These are phyloP conservation scores for Smutsia gigantea DNA, from an alignment of 2,797 vertebrate species.

Conservation along the genomic window DNA sequence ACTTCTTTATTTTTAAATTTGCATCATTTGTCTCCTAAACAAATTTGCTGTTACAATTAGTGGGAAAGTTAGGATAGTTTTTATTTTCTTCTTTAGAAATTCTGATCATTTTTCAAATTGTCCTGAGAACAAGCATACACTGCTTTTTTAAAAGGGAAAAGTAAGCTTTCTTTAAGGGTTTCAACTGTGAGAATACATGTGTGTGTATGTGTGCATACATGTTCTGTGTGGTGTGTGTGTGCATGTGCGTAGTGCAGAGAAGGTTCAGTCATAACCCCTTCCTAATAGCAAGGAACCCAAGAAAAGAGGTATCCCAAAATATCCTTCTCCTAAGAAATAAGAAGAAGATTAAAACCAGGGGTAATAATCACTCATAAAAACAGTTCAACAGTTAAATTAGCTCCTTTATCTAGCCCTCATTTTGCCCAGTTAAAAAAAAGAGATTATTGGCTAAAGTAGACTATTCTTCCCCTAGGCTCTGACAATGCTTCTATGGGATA, in stretches of 20 bases:
- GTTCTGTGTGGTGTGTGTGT: neutral
- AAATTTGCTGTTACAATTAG: neutral
- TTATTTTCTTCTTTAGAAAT: neutral
- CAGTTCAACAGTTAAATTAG: neutral
- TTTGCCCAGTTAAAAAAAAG: neutral
- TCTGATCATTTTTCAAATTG: neutral
- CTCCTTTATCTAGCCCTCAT: neutral
- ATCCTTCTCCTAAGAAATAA: neutral
- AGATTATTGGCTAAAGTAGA: neutral
- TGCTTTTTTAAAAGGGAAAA: neutral
- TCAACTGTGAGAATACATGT: rapidly evolving
- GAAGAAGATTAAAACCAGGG: neutral
- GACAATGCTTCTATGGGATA: rapidly evolving
- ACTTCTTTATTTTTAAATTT: neutral
- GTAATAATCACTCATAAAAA: neutral
- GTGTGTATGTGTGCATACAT: rapidly evolving
- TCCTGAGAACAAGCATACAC: neutral
- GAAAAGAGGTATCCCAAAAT: neutral
- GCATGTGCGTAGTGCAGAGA: rapidly evolving
- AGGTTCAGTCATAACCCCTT: neutral
- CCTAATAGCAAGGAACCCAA: neutral
- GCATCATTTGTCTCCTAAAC: neutral
- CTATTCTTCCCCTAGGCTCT: rapidly evolving
- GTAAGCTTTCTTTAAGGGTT: neutral
- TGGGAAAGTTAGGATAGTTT: neutral